Percentiles rank a stretch among this genome's conserved stretches.
phyloP scores from a whole-genome alignment of 1,140 invertebrate genomes.

The Lepidurus apus region DNA sequence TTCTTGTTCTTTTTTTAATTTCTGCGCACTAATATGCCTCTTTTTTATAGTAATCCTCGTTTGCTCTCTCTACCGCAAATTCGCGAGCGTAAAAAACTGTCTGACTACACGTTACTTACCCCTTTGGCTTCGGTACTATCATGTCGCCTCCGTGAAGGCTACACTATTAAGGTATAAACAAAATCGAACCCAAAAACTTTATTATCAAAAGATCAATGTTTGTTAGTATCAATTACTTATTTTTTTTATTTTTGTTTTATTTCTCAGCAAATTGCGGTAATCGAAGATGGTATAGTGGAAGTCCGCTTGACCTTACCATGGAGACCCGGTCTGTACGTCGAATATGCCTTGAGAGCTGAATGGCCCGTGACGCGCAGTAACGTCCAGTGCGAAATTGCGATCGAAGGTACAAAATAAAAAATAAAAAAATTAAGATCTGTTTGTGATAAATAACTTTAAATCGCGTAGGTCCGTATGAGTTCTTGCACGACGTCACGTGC shows the following conservation, averaged over 20 bases:
- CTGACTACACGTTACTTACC: conserved; percentile 53
- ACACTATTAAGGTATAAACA: conserved; percentile 59
- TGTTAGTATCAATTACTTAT: background rate
- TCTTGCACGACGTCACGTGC: conserved; percentile 71
- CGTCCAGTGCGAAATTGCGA: conserved; percentile 54
- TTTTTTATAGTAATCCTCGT: background rate
- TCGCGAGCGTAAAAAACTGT: conserved; percentile 34
- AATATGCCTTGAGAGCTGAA: conserved; percentile 58
- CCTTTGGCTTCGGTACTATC: conserved; percentile 57
- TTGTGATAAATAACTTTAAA: conserved; percentile 38
- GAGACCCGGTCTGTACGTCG: conserved; percentile 67
- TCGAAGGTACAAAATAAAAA: conserved; percentile 51
- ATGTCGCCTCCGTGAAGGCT: conserved; percentile 72
- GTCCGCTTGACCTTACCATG: conserved; percentile 64
- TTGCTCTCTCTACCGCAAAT: conserved; percentile 47
- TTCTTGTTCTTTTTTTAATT: background rate
- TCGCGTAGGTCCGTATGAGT: conserved; percentile 64
- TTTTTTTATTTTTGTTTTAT: conserved; percentile 33
- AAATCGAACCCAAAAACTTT: conserved; percentile 36
- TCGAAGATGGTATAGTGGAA: conserved; percentile 57
- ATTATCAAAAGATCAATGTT: conserved; percentile 20
- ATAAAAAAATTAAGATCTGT: background rate
- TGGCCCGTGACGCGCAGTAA: conserved; percentile 54
- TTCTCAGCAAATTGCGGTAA: conserved; percentile 47
- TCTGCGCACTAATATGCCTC: background rate